Conservation (phyloP, 2,888 invertebrate species). For the Gari tellinella region DNA sequence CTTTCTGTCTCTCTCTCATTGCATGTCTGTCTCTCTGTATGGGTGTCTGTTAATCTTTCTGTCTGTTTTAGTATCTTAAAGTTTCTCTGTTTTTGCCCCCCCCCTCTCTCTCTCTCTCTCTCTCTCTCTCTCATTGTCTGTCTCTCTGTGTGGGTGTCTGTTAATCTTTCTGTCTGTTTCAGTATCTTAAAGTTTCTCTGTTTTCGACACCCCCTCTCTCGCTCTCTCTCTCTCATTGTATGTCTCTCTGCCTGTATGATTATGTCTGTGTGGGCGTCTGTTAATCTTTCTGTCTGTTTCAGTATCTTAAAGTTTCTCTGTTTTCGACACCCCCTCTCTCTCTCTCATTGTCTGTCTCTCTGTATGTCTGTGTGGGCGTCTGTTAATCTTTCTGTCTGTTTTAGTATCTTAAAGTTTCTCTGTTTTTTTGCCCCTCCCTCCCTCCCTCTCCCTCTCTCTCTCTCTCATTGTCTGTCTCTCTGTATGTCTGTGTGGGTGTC, state of each 20-base stretch:
- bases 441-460: neutral
- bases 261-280: neutral
- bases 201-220: neutral
- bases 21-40: neutral
- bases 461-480: neutral
- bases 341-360: neutral
- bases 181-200: neutral
- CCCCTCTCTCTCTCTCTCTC: constrained; percentile 1
- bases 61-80: neutral
- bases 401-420: neutral
- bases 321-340: neutral
- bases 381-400: neutral
- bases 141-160: neutral
- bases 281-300: neutral
- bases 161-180: neutral
- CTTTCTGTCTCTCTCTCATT: neutral
- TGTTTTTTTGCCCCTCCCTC: neutral
- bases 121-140: neutral
- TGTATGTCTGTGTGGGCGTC: neutral
- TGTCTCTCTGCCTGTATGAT: no score
- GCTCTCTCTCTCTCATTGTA: neutral
- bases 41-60: neutral
- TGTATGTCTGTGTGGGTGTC: neutral
- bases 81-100: neutral
- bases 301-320: neutral